Conservation (phyloP, 2,113 vertebrate genomes). For the Copsychus sechellarum region DNA sequence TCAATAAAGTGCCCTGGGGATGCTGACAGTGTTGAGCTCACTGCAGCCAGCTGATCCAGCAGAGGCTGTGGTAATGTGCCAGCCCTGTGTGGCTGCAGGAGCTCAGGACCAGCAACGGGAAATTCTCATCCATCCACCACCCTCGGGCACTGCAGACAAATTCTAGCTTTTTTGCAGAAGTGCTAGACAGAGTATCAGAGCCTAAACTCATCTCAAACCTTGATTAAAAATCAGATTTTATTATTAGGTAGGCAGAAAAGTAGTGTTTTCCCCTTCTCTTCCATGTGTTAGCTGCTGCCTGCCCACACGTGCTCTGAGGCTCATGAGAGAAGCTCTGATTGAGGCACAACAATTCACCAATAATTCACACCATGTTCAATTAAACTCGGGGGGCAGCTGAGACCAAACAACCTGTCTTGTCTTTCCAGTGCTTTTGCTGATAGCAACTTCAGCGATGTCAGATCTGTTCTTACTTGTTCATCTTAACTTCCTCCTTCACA, state of each 20-base stretch:
- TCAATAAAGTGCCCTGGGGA: background rate
- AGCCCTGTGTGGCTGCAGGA: background rate
- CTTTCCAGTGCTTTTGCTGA: background rate
- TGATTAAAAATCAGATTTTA: background rate
- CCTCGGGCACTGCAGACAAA: background rate
- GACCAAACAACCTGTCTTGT: background rate
- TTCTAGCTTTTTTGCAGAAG: background rate
- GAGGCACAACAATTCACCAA: background rate
- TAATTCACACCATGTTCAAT: background rate
- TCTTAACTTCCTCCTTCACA: background rate
- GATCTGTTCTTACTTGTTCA: conserved; percentile 15
- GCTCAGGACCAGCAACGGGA: background rate
- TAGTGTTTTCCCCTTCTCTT: background rate
- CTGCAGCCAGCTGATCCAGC: background rate
- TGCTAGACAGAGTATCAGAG: background rate
- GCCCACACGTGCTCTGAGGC: too few relatives aligned
- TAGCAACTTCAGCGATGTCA: background rate
- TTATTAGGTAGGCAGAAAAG: background rate
- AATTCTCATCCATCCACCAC: background rate
- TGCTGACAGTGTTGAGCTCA: background rate
- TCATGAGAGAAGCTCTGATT: background rate
- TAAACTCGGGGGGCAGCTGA: background rate
- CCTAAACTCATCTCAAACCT: background rate
- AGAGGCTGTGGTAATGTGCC: background rate
- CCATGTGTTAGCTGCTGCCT: background rate